These are phyloP conservation scores for Hiodon tergisus DNA, from an alignment of 2,113 vertebrate species.

Conservation along the genomic window DNA sequence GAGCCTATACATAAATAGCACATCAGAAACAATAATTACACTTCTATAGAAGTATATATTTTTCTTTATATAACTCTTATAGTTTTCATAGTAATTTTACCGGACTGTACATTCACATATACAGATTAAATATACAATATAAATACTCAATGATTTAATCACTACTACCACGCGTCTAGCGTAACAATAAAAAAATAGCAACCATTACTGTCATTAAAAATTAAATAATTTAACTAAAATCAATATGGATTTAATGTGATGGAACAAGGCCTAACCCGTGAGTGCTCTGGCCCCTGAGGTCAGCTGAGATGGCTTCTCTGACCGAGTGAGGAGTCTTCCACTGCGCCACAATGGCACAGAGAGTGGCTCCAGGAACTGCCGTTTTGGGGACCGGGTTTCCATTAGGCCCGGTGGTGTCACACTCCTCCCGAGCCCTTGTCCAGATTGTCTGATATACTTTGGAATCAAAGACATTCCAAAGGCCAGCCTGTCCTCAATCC, in stretches of 20 bases:
- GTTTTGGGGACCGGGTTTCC: neutral
- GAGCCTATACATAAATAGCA: too few species aligned
- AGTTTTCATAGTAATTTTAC: too few species aligned
- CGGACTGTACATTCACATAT: too few species aligned
- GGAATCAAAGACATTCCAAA: neutral
- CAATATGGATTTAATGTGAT: slow-evolving; percentile 30
- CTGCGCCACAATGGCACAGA: neutral
- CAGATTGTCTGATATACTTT: slow-evolving; percentile 4
- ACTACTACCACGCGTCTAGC: too few species aligned
- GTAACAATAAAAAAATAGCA: slow-evolving; percentile 36
- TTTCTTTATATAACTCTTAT: too few species aligned
- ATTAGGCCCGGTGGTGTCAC: neutral
- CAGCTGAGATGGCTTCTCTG: slow-evolving; percentile 32
- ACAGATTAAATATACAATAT: too few species aligned
- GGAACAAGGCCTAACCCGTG: slow-evolving; percentile 37
- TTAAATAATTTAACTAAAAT: slow-evolving; percentile 31
- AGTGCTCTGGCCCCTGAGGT: slow-evolving; percentile 46
- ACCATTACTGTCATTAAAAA: slow-evolving; percentile 36
- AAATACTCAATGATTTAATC: too few species aligned
- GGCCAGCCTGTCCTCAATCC: too few species aligned
- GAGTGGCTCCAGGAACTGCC: neutral
- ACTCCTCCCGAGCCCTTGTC: neutral
- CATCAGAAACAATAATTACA: too few species aligned
- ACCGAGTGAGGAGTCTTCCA: too few species aligned
- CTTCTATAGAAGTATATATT: too few species aligned